Percentiles rank a stretch among this genome's conserved stretches.
Evolutionary conservation across 2,113 vertebrate species (phyloP).

Genomic region (Brachirus orientalis): DNA sequence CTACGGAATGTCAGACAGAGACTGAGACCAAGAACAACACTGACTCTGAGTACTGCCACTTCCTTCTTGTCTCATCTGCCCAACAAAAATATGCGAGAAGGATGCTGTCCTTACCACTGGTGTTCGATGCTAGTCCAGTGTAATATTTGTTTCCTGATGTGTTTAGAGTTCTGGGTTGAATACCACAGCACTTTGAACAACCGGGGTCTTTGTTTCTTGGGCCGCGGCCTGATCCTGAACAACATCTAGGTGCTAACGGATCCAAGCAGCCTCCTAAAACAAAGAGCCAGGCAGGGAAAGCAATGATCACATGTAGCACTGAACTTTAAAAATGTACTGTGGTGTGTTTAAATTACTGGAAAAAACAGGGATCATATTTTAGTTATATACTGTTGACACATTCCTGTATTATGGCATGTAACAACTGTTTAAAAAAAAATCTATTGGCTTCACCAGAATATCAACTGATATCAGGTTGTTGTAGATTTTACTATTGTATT

Average conservation of each 20-base stretch:
- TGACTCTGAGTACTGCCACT: constrained; percentile 3
- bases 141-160: constrained; percentile 29
- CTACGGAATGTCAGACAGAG: constrained; percentile 67
- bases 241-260: constrained; percentile 24
- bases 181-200: constrained; percentile 14
- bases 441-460: too few species aligned
- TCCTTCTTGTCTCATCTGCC: constrained; percentile 28
- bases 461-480: too few species aligned
- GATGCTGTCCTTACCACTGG: constrained; percentile 35
- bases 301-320: not conserved
- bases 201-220: constrained; percentile 23
- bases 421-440: too few species aligned
- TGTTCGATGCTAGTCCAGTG: constrained; percentile 12
- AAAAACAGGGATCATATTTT: constrained; percentile 3
- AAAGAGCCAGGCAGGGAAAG: not conserved
- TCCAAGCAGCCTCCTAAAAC: constrained; percentile 14
- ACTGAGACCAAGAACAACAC: constrained; percentile 67
- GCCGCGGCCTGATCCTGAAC: constrained; percentile 3
- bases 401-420: not conserved
- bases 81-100: constrained; percentile 41
- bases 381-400: not conserved
- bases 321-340: not conserved
- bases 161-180: constrained; percentile 20
- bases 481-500: too few species aligned
- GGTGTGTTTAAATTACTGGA: not conserved